A percentile compares a stretch with the other conserved stretches of the same genome.
Conservation (phyloP, 2,888 invertebrate genomes). For the Palloptera scutellata region DNA sequence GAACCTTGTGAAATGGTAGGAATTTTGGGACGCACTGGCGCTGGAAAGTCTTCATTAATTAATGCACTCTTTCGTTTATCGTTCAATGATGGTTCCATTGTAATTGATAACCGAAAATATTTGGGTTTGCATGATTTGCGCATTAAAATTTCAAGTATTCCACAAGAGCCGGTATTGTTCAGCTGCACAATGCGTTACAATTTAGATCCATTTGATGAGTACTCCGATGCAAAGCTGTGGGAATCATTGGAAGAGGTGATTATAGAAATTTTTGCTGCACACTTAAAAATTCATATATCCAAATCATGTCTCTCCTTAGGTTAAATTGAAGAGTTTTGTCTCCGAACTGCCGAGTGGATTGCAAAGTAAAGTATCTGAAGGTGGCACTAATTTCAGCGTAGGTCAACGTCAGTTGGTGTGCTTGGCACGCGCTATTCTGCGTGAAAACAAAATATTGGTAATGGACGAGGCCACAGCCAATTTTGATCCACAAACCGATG, state of each 20-base stretch:
- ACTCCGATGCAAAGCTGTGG: slow-evolving; percentile 82
- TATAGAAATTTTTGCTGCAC: background rate
- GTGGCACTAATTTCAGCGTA: slow-evolving; percentile 85
- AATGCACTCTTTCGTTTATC: slow-evolving; percentile 81
- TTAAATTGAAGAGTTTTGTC: slow-evolving; percentile 73
- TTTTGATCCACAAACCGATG: slow-evolving; percentile 88
- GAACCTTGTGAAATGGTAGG: slow-evolving; percentile 73
- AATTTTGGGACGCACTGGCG: slow-evolving; percentile 76
- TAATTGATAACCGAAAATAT: slow-evolving; percentile 79
- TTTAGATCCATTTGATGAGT: slow-evolving; percentile 87
- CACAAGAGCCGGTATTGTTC: slow-evolving; percentile 85
- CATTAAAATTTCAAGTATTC: slow-evolving; percentile 81
- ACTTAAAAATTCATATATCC: too few species aligned
- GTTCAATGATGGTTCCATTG: slow-evolving; percentile 77
- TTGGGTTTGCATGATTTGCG: slow-evolving; percentile 80
- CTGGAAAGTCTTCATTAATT: slow-evolving; percentile 76
- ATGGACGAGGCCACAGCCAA: slow-evolving; percentile 96
- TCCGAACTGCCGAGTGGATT: slow-evolving; percentile 72
- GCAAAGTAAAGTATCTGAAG: slow-evolving; percentile 76
- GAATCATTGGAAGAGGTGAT: slow-evolving; percentile 78
- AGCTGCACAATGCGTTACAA: slow-evolving; percentile 88
- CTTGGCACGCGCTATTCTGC: slow-evolving; percentile 85
- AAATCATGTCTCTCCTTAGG: slow-evolving; percentile 38
- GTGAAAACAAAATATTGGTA: slow-evolving; percentile 83
- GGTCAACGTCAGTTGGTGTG: slow-evolving; percentile 92